Evolutionary conservation across 2,888 invertebrate species (phyloP).

Genomic region (Lomographa bimaculata): DNA sequence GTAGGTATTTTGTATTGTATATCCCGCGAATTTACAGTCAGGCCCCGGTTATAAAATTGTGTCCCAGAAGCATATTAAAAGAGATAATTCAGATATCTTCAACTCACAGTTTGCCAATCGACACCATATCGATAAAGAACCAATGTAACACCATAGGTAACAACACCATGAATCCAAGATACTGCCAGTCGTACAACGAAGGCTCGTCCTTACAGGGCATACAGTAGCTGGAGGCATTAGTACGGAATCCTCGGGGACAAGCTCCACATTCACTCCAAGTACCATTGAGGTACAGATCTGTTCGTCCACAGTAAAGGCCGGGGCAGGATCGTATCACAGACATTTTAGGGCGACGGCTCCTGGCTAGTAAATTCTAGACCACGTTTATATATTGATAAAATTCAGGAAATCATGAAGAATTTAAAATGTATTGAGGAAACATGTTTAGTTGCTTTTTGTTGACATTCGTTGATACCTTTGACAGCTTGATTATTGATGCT

Average conservation of each 20-base stretch:
- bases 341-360: slow-evolving; percentile 41
- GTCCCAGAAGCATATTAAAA: no score
- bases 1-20: no score
- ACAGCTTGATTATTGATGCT: no score
- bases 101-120: slow-evolving; percentile 87
- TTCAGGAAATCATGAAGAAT: no score
- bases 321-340: slow-evolving; percentile 85
- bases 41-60: no score
- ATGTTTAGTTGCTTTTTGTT: no score
- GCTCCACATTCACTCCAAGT: slow-evolving; percentile 92
- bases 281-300: slow-evolving; percentile 85
- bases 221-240: slow-evolving; percentile 89
- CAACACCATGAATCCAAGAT: slow-evolving; percentile 96
- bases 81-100: background rate
- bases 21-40: no score
- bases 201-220: slow-evolving; percentile 89
- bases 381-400: no score
- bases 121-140: slow-evolving; percentile 95
- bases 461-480: no score
- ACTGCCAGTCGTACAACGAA: slow-evolving; percentile 95
- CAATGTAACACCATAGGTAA: slow-evolving; percentile 94
- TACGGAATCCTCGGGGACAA: slow-evolving; percentile 92
- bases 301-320: slow-evolving; percentile 93
- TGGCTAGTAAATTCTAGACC: no score
- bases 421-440: no score